Base-by-base conservation (phyloP, 2,888 invertebrate genomes). In the Drosophila helvetica region DNA sequence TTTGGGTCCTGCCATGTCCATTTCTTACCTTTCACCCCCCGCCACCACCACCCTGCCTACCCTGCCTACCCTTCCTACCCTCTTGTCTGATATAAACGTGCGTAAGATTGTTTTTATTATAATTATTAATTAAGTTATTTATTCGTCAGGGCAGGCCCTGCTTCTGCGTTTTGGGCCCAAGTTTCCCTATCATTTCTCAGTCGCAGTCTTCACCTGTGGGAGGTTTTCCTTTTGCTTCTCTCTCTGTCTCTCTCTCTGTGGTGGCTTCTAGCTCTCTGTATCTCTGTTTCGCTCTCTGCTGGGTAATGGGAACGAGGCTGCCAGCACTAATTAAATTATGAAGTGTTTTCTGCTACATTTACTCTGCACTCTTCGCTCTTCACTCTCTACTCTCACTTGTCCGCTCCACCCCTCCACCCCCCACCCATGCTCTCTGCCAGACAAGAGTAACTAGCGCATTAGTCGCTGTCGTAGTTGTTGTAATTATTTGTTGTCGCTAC, bases 261-360 rank as follows among this genome's bases (percentile, higher is more conserved):
- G 0, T 27, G 27, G 8, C 4, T 22, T 25, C 6, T 25, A 15
- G 43, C 51, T 15, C 38, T 22, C n/a, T 19, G 45, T 47, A 6
- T 18, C 57, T 62, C 27, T 45, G 48, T 46, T 30, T 50, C 50
- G 45, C 25, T 43, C 17, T 18, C 27, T 17, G 47, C 15, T 19
- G 33, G n/a, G 6, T 63, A 71, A 63, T 63, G 63, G 50, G 71
- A 69, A 70, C 74, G 71, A 71, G 72, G 81, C 38, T 38, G 76
- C 74, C 78, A 78, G 74, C 79, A 76, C 79, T 82, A 82, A 82
- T 82, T 82, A 84, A 82, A 84, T 84, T 82, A 84, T 84, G 85
- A 82, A 84, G 78, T 84, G 77, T 67, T 84, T 82, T 81, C 75
- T 79, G 78, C 84, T 73, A 81, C 82, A 82, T 82, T 82, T 82